A percentile compares a stretch with the other conserved stretches of the same genome.
phyloP scores from a whole-genome alignment of 2,888 invertebrate species.

The Trichogramma dendrolimi region DNA sequence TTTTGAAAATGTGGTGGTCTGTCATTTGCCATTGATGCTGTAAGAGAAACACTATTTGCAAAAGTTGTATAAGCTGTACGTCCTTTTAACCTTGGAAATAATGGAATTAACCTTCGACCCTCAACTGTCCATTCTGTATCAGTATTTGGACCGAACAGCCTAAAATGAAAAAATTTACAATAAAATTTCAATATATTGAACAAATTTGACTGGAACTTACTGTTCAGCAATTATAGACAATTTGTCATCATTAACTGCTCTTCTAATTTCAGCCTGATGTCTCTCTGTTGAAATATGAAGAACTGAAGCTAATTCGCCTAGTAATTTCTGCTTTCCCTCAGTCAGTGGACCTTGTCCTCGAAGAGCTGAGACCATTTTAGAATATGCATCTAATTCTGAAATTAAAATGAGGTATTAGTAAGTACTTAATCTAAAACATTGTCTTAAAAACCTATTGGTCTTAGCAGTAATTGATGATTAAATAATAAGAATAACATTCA shows the following conservation, averaged over 20 bases:
- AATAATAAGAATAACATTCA: background rate
- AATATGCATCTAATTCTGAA: constrained; percentile 88
- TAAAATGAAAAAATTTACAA: constrained; percentile 49
- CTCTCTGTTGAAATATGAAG: constrained; percentile 86
- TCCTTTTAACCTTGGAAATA: constrained; percentile 78
- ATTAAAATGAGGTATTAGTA: constrained; percentile 31
- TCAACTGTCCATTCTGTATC: constrained; percentile 79
- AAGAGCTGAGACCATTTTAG: constrained; percentile 82
- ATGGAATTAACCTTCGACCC: constrained; percentile 77
- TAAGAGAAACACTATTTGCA: constrained; percentile 74
- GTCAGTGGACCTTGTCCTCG: constrained; percentile 87
- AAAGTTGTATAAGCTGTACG: constrained; percentile 80
- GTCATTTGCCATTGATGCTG: constrained; percentile 63
- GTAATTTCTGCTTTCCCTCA: constrained; percentile 76
- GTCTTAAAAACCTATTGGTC: background rate
- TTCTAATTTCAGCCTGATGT: constrained; percentile 85
- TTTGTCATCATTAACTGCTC: constrained; percentile 88
- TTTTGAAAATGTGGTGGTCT: constrained; percentile 50
- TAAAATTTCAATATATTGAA: constrained; percentile 9
- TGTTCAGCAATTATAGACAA: constrained; percentile 83
- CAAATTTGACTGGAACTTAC: constrained; percentile 58
- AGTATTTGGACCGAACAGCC: constrained; percentile 56
- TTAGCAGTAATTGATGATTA: background rate
- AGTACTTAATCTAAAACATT: background rate
- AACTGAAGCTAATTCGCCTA: constrained; percentile 76